Evolutionary conservation across 1,140 invertebrate genomes (phyloP), one percentile per base, ranked within the genome.

Genomic region (Drosophila paulistorum): DNA sequence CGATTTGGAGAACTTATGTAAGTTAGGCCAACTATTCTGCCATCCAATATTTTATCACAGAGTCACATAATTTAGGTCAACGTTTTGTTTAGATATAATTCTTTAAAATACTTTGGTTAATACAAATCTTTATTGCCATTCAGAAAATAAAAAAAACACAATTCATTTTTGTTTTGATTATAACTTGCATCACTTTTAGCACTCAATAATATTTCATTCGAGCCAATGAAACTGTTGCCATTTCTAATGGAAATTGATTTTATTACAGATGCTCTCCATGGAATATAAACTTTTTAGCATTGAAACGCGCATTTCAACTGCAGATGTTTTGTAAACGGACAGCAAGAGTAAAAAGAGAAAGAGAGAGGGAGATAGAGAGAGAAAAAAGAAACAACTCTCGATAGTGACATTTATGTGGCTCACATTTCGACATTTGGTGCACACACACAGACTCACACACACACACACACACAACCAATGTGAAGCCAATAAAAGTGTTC

Each of bases 331-430:
- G 45, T 14, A 17, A 48, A 48, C 20, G 45, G 45, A 51, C n/a
- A 51, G 3, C 17, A 23, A 51, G 3, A 51, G 17, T 3, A 23
- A 51, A 51, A 45, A 45, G n/a, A 14, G n/a, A 45, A 1, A n/a
- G 14, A 45, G 9, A 37, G 35, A 3, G 7, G 6, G 14, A 7
- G 20, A 51, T 0, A 23, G 1, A 23, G 20, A 23, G 20, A 23
- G 20, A 14, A 42, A 14, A 20, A 3, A 20, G 9, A 7, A 51
- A 23, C 17, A 11, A 23, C 20, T 51, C 9, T 23, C 45, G 17
- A 23, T 51, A 23, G 17, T 51, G 45, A 23, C 45, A 51, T 51
- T 51, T 51, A 51, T 51, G 45, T 51, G 45, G 45, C 45, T 23
- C 17, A 51, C 45, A 51, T 17, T 48, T 48, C 45, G 45, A 48